These are phyloP conservation scores for Patella caerulea DNA, from an alignment of 2,888 invertebrate species.

Conservation along the genomic window DNA sequence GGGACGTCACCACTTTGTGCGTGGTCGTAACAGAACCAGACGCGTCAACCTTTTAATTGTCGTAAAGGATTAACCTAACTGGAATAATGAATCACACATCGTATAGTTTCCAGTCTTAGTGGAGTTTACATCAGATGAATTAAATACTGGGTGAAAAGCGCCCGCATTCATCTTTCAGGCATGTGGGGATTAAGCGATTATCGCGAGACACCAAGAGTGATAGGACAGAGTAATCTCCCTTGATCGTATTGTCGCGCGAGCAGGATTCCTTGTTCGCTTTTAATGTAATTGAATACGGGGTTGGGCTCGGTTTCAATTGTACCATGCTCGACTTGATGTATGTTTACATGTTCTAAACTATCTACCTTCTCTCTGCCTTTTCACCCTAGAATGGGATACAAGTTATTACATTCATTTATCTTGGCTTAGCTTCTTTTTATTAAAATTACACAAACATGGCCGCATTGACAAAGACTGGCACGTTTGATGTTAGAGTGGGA, in stretches of 20 bases:
- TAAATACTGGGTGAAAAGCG: background rate
- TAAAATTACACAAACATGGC: conserved; percentile 9
- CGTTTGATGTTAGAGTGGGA: conserved; percentile 7
- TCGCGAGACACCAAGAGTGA: conserved; percentile 9
- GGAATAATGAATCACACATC: conserved; percentile 13
- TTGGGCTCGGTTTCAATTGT: conserved; percentile 4
- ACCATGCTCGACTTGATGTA: conserved; percentile 9
- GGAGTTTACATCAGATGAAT: conserved; percentile 5
- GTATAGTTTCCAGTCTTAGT: conserved; percentile 2
- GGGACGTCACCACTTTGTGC: background rate
- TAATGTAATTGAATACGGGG: conserved; percentile 39
- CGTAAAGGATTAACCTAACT: background rate
- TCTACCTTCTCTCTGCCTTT: conserved; percentile 10
- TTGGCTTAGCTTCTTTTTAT: conserved; percentile 10
- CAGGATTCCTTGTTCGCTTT: conserved; percentile 32
- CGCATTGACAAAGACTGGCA: background rate
- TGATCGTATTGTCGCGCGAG: conserved; percentile 34
- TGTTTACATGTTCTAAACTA: conserved; percentile 13
- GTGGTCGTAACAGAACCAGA: background rate
- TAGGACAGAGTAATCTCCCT: conserved; percentile 31
- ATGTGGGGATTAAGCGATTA: conserved; percentile 1
- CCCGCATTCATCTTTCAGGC: conserved; percentile 5
- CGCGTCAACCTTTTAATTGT: background rate
- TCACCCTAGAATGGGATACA: conserved; percentile 10
- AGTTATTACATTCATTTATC: conserved; percentile 10